A percentile compares a stretch with the other conserved stretches of the same genome.
Conservation (phyloP, 2,113 vertebrate species). For the Saccopteryx bilineata region DNA sequence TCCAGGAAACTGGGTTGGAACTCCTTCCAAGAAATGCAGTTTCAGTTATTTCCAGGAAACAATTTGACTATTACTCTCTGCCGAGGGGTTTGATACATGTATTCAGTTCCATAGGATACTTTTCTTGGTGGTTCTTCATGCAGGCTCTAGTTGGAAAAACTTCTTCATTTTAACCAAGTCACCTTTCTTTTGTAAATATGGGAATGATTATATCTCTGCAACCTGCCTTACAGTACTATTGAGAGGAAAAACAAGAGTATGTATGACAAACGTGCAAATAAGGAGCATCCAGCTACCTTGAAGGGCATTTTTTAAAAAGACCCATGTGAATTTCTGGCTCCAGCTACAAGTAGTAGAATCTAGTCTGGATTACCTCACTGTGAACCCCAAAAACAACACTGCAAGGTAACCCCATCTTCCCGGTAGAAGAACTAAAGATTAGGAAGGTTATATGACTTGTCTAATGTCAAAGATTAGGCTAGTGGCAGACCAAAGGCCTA, state of each 20-base stretch:
- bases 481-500: not conserved
- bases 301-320: not conserved
- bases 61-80: not conserved
- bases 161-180: not conserved
- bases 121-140: not conserved
- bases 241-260: not conserved
- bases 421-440: not conserved
- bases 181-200: not conserved
- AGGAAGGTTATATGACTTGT: not conserved
- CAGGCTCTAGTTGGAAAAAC: not conserved
- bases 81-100: not conserved
- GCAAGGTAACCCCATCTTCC: not conserved
- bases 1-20: not conserved
- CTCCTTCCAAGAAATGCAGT: constrained; percentile 41
- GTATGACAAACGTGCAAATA: not conserved
- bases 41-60: constrained; percentile 47
- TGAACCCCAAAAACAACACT: not conserved
- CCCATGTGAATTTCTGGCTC: not conserved
- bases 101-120: not conserved
- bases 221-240: not conserved
- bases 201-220: not conserved
- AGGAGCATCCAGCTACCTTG: not conserved
- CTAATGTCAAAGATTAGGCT: not conserved
- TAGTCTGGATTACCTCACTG: not conserved
- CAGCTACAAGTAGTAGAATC: not conserved